A percentile compares a stretch with the other conserved stretches of the same genome.
These are phyloP conservation scores for Empis stercorea DNA, from an alignment of 2,888 invertebrate genomes.

Conservation along the genomic window DNA sequence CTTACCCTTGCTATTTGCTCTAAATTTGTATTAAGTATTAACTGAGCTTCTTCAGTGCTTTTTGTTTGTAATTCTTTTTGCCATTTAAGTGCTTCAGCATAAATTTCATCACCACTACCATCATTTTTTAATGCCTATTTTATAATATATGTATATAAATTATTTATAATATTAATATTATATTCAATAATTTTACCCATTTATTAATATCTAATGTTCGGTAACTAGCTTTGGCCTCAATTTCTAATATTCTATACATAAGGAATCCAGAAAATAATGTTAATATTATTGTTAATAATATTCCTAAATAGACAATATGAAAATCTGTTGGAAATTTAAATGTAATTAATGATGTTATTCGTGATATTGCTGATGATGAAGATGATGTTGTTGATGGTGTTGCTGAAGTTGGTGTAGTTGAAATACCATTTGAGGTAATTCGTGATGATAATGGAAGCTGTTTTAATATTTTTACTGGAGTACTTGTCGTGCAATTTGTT, in stretches of 20 bases:
- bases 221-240: constrained; percentile 32
- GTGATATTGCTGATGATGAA: constrained; percentile 10
- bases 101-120: constrained; percentile 47
- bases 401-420: constrained; percentile 15
- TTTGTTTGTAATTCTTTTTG: constrained; percentile 56
- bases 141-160: neutral
- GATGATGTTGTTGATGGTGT: constrained; percentile 16
- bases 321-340: constrained; percentile 28
- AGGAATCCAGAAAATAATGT: constrained; percentile 32
- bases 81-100: constrained; percentile 55
- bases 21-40: constrained; percentile 62
- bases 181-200: no score
- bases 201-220: constrained; percentile 28
- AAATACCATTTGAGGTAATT: constrained; percentile 5
- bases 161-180: constrained; percentile 7
- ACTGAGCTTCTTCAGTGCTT: constrained; percentile 57
- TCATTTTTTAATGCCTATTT: constrained; percentile 36
- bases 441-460: constrained; percentile 1
- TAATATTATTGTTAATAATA: constrained; percentile 27
- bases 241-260: constrained; percentile 32
- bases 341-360: constrained; percentile 15
- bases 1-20: constrained; percentile 68
- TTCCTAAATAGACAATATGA: constrained; percentile 32
- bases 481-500: constrained; percentile 1
- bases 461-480: constrained; percentile 8